Percentiles rank a stretch among this genome's conserved stretches.
These are phyloP conservation scores for Rhinolophus sinicus DNA, from an alignment of 2,113 vertebrate species.

Conservation along the genomic window DNA sequence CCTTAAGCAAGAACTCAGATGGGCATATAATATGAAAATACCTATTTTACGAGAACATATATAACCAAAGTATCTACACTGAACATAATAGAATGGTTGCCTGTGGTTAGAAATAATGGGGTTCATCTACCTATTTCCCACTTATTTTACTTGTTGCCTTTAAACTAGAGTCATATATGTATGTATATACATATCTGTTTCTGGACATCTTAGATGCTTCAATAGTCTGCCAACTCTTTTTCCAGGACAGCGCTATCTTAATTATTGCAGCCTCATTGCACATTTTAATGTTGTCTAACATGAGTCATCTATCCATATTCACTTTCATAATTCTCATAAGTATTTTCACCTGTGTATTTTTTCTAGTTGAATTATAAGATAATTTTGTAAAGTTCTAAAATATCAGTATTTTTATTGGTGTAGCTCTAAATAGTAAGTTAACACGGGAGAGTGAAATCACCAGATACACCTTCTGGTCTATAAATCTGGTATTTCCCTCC, in stretches of 20 bases:
- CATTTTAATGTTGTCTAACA: conserved; percentile 64
- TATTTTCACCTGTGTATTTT: conserved; percentile 60
- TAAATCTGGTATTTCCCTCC: background rate
- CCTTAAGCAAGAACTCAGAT: background rate
- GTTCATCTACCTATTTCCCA: background rate
- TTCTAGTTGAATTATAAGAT: conserved; percentile 40
- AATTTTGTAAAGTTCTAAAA: conserved; percentile 29
- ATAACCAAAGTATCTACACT: background rate
- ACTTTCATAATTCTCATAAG: conserved; percentile 47
- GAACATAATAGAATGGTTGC: background rate
- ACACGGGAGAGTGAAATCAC: background rate
- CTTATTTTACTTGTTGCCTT: background rate
- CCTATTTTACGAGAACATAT: background rate
- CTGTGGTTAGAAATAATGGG: background rate
- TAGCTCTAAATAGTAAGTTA: conserved; percentile 37
- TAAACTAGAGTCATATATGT: background rate
- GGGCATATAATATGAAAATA: background rate
- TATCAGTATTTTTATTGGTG: background rate
- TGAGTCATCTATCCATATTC: conserved; percentile 52
- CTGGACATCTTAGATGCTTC: background rate
- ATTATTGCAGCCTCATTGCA: conserved; percentile 65
- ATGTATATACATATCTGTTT: background rate
- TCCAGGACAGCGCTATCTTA: conserved; percentile 59
- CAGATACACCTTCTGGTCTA: background rate
- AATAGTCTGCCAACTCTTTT: conserved; percentile 57